These are phyloP conservation scores for Drosophila ironensis DNA, from an alignment of 1,140 invertebrate genomes.

Conservation along the genomic window DNA sequence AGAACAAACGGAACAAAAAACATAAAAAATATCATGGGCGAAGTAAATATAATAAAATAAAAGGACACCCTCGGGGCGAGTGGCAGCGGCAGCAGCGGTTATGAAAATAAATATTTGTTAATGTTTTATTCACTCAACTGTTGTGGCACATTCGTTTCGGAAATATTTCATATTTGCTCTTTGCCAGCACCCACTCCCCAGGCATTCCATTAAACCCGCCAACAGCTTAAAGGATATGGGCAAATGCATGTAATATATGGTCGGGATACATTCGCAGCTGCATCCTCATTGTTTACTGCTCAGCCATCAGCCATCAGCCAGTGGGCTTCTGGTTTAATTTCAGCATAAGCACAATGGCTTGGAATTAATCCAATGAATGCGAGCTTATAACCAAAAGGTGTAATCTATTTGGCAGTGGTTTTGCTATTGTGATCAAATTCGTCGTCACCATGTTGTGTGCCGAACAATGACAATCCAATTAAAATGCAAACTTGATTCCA, in stretches of 20 bases:
- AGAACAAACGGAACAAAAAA: background rate
- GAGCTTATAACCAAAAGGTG: constrained; percentile 20
- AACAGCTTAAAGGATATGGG: constrained; percentile 23
- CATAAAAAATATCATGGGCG: constrained; percentile 7
- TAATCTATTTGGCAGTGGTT: constrained; percentile 20
- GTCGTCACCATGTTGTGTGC: background rate
- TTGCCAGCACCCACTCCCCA: constrained; percentile 1
- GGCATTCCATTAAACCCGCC: background rate
- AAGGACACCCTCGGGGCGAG: constrained; percentile 19
- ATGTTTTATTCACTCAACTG: constrained; percentile 56
- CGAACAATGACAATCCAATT: constrained; percentile 56
- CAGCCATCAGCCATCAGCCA: constrained; percentile 1
- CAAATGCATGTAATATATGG: constrained; percentile 29
- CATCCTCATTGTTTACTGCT: constrained; percentile 11
- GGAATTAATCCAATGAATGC: background rate
- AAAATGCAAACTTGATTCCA: constrained; percentile 64
- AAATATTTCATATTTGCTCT: constrained; percentile 55
- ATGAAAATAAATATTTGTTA: constrained; percentile 55
- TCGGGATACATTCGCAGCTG: background rate
- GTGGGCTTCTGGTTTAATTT: constrained; percentile 17
- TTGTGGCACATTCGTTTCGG: constrained; percentile 42
- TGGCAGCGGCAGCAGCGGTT: constrained; percentile 23
- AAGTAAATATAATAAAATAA: constrained; percentile 51
- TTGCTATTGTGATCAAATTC: background rate
- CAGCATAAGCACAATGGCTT: background rate